phyloP scores from a whole-genome alignment of 2,797 vertebrate species.

The Sebastes cheni region DNA sequence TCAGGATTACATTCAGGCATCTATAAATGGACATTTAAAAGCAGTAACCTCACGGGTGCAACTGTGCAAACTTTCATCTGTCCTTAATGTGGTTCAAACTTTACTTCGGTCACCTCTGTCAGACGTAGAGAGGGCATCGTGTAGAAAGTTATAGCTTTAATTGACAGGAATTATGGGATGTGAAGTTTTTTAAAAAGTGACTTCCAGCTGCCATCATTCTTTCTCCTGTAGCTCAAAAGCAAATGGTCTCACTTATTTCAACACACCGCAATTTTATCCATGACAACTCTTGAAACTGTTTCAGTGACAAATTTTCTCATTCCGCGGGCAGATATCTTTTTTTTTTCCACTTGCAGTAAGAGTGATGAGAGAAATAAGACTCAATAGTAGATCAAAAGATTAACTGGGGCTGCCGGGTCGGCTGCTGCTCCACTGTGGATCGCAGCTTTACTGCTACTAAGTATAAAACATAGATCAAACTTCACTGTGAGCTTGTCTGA shows the following conservation, averaged over 20 bases:
- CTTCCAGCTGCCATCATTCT: background rate
- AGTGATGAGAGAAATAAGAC: conserved; percentile 27
- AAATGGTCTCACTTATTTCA: conserved; percentile 10
- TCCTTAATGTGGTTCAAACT: background rate
- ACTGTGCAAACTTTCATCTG: background rate
- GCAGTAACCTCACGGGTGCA: background rate
- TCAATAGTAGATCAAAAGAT: conserved; percentile 24
- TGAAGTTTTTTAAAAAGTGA: background rate
- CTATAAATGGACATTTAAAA: background rate
- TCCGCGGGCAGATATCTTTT: background rate
- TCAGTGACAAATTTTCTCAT: conserved; percentile 20
- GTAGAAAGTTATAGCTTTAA: background rate
- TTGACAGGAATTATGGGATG: background rate
- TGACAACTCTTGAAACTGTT: background rate
- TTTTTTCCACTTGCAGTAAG: background rate
- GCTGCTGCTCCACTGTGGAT: background rate
- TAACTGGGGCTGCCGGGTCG: conserved; percentile 6
- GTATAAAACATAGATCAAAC: conserved; percentile 42
- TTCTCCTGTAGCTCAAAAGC: background rate
- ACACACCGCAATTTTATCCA: background rate
- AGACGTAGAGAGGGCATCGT: background rate
- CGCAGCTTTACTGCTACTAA: conserved; percentile 21
- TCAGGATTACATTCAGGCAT: background rate
- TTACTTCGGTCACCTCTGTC: background rate
- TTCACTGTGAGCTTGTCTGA: conserved; percentile 30